Conservation (phyloP, 2,113 vertebrate genomes). For the Rhinoptilus africanus region DNA sequence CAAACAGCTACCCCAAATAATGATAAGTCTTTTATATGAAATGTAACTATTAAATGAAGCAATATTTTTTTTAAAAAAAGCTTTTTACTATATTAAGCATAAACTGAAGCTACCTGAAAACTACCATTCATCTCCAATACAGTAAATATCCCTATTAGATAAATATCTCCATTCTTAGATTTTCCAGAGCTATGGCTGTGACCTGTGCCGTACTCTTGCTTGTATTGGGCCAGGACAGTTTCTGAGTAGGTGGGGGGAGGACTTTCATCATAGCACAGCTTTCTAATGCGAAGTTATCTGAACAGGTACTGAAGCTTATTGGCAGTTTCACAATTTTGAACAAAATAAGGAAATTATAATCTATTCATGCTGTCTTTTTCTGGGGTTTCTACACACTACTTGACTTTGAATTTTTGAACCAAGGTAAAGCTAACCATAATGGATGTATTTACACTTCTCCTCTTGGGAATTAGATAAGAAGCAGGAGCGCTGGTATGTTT, state of each 20-base stretch:
- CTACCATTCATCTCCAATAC: neutral
- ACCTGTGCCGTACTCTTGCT: neutral
- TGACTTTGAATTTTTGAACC: neutral
- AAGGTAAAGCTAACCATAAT: neutral
- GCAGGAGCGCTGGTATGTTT: neutral
- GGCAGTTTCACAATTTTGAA: neutral
- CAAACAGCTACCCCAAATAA: neutral
- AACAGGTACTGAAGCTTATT: neutral
- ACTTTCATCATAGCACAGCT: neutral
- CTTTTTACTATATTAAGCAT: neutral
- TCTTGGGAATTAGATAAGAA: neutral
- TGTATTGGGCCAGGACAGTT: neutral
- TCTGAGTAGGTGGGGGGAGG: neutral
- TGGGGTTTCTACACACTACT: neutral
- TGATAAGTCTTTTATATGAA: neutral
- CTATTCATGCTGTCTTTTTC: neutral
- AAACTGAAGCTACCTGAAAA: neutral
- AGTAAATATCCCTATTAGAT: neutral
- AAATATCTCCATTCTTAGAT: neutral
- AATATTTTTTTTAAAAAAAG: neutral
- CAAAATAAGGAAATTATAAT: neutral
- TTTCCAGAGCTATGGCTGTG: neutral
- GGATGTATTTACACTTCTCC: neutral
- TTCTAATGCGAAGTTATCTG: neutral
- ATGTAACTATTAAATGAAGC: neutral